Conservation (phyloP, 2,888 invertebrate genomes). For the Rhagium mordax region DNA sequence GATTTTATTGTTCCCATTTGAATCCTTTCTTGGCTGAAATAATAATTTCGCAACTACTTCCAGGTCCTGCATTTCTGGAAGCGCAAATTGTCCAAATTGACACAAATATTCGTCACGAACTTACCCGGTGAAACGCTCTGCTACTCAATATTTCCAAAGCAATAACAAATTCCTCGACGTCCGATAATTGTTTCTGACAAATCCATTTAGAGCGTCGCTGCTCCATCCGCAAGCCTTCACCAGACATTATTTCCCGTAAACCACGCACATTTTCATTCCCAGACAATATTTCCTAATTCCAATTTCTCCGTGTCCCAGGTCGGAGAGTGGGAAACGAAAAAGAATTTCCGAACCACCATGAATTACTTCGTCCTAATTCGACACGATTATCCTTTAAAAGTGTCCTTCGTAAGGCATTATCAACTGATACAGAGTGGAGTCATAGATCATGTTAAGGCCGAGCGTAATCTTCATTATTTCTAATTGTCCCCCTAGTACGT, state of each 20-base stretch:
- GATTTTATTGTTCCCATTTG: no score
- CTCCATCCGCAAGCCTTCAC: not conserved
- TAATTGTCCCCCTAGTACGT: constrained; percentile 67
- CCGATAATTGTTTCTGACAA: constrained; percentile 16
- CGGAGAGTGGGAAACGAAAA: not conserved
- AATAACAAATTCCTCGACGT: not conserved
- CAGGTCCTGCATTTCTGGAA: no score
- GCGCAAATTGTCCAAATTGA: no score
- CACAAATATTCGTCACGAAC: no score
- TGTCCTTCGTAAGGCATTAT: constrained; percentile 30
- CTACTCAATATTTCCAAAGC: not conserved
- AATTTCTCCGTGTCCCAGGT: constrained; percentile 4
- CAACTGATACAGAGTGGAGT: constrained; percentile 34
- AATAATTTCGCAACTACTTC: no score
- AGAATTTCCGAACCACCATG: constrained; percentile 20
- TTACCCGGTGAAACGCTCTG: not conserved
- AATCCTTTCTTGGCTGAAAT: no score
- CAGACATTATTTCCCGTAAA: not conserved
- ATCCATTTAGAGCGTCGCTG: constrained; percentile 7
- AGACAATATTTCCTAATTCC: constrained; percentile 28
- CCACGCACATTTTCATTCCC: constrained; percentile 13
- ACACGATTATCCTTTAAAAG: constrained; percentile 37
- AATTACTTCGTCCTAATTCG: constrained; percentile 32
- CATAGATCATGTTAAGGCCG: constrained; percentile 36
- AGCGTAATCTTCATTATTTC: constrained; percentile 68